Base-by-base conservation (phyloP, 2,113 vertebrate species). In the Carassius auratus region DNA sequence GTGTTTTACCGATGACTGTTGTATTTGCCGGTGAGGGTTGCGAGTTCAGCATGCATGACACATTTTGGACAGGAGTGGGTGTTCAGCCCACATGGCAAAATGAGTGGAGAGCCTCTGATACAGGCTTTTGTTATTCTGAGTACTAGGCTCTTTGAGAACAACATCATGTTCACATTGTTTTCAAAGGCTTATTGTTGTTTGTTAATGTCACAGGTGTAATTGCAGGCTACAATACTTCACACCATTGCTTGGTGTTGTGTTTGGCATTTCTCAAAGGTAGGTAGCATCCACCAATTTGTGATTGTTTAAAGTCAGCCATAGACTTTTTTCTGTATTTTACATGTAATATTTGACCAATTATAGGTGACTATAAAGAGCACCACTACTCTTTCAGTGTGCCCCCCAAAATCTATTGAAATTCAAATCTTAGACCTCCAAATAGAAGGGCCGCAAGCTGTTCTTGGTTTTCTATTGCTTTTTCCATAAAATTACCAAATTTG, bases 51-150 rank as follows among this genome's bases (percentile, higher is more conserved):
- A 85, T n/a, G 77, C 26, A 71, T 85, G 86, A 87, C 86, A 82
- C 83, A 69, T 87, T 84, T 81, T 59, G 62, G 79, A 52, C 78
- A 76, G 30, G 86, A 85, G 86, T 87, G 86, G 83, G 83, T 85
- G 84, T 88, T 83, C 62, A 38, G 79, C 84, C 79, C 79, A 85
- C 80, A 84, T 88, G 84, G 78, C 62, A 57, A 61, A n/a, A 81
- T 73, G 62, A 83, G 78, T 85, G 79, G 79, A 87, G 77, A 81
- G 69, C 42, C 78, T 68, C 75, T 81, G 78, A 69, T 55, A 64
- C 69, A 76, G 59, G 38, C 86, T 85, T 87, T 87, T 87, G 86
- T 85, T 85, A 75, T 66, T 77, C 78, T 76, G 50, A 87, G 61
- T 78, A 30, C 61, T 55, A 23, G 50, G 71, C 64, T 81, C 71